Base-by-base conservation (phyloP, 2,888 invertebrate species). In the Tetanocera ferruginea region DNA sequence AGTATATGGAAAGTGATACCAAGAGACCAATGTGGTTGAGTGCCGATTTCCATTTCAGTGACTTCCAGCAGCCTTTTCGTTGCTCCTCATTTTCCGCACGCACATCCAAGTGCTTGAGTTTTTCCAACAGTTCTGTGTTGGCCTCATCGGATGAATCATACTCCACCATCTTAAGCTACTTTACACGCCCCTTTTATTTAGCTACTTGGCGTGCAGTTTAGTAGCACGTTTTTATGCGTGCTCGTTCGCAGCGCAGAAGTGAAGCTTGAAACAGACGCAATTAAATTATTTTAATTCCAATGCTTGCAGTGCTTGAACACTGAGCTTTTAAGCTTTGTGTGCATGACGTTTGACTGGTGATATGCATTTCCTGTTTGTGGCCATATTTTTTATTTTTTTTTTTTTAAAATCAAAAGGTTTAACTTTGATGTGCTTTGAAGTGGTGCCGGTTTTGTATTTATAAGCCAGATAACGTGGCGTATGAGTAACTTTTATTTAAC, bases 1-100 rank as follows among this genome's bases (percentile, higher is more conserved):
- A 95, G 86, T 96, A 96, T 78, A 94, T 90, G 92, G 94, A 95
- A 76, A 96, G 91, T 0, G 94, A 93, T 69, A 95, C 91, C 80
- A 96, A 91, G 80, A 96, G 91, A 66, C 95, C 95, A 74, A 94
- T 90, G 84, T 96, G 96, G 77, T 94, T 94, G 71, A 94, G 86
- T 17, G 93, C 93, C 19, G 92, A 91, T 87, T 94, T 93, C 71
- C 95, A 91, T 86, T 89, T 89, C 11, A 89, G 82, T 28, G 87
- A 83, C 66, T 93, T 91, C 83, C 93, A 90, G 78, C 91, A 90
- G 78, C 91, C 90, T 76, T 85, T 83, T 60, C 82, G 81, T 34
- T 79, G 83, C 57, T 88, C 87, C 6, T 81, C 86, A 23, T 83
- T 82, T 81, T 88, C 87, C 3, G 84, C 86, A 3, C 87, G 87